Conservation (phyloP, 2,888 invertebrate species). For the Pollenia griseotomentosa region DNA sequence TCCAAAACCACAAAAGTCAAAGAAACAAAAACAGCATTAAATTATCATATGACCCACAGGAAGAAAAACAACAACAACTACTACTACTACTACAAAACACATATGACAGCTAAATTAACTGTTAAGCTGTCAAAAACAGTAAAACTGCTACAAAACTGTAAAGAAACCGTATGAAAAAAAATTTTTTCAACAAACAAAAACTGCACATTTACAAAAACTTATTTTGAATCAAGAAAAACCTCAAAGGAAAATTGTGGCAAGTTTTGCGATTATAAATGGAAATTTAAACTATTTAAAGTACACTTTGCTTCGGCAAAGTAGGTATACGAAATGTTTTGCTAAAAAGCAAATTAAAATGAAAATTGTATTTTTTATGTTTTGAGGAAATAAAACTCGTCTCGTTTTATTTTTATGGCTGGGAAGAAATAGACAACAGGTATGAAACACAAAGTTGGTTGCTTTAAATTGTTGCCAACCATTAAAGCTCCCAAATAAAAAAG, state of each 20-base stretch:
- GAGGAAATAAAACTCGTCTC: background rate
- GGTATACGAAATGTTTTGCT: background rate
- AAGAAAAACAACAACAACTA: conserved; percentile 30
- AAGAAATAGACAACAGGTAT: background rate
- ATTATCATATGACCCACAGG: conserved; percentile 67
- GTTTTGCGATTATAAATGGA: background rate
- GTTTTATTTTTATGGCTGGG: conserved; percentile 4
- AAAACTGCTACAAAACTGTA: conserved; percentile 53
- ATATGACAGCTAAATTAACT: conserved; percentile 74
- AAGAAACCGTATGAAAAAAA: background rate
- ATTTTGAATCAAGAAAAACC: background rate
- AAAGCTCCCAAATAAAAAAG: background rate
- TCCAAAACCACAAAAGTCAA: conserved; percentile 56
- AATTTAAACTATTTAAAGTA: background rate
- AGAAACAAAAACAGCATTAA: conserved; percentile 12
- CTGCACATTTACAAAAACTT: background rate
- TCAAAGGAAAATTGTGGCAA: conserved; percentile 30
- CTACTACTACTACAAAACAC: conserved; percentile 19
- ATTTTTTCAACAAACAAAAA: background rate
- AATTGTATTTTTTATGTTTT: too few species aligned
- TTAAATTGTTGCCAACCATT: background rate
- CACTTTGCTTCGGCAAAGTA: background rate
- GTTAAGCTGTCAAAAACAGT: conserved; percentile 73
- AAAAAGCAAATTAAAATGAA: too few species aligned
- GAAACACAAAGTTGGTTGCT: background rate